Percentiles rank a stretch among this genome's conserved stretches.
Evolutionary conservation across 2,113 vertebrate genomes (phyloP).

Genomic region (Boulengeromyrus knoepffleri): DNA sequence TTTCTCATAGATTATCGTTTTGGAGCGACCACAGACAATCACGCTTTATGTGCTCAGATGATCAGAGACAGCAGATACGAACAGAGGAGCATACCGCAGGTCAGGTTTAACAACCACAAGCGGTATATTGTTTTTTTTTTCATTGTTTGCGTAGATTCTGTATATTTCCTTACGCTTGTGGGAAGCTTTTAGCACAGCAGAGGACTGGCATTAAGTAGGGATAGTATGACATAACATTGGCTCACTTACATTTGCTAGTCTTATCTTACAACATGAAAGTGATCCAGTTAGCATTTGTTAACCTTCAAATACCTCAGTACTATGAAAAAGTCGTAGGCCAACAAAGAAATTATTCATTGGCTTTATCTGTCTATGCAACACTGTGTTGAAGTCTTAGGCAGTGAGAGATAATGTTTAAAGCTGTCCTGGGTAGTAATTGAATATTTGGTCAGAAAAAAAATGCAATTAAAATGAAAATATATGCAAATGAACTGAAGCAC

Average conservation of each 20-base stretch:
- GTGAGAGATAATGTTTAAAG: background rate
- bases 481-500: background rate
- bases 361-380: background rate
- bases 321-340: background rate
- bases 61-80: background rate
- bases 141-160: background rate
- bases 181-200: background rate
- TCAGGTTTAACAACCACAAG: background rate
- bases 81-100: background rate
- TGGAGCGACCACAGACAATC: background rate
- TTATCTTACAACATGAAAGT: background rate
- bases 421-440: background rate
- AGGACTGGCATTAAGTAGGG: background rate
- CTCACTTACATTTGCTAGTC: background rate
- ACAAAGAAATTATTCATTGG: background rate
- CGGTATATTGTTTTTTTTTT: background rate
- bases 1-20: background rate
- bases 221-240: background rate
- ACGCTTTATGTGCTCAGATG: background rate
- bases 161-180: background rate
- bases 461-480: background rate
- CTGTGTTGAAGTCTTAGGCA: background rate
- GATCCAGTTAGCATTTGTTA: background rate
- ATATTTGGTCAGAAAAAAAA: background rate
- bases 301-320: conserved; percentile 1